These are phyloP conservation scores for Caenorhabditis afra DNA, from an alignment of 2,888 invertebrate genomes.

Conservation along the genomic window DNA sequence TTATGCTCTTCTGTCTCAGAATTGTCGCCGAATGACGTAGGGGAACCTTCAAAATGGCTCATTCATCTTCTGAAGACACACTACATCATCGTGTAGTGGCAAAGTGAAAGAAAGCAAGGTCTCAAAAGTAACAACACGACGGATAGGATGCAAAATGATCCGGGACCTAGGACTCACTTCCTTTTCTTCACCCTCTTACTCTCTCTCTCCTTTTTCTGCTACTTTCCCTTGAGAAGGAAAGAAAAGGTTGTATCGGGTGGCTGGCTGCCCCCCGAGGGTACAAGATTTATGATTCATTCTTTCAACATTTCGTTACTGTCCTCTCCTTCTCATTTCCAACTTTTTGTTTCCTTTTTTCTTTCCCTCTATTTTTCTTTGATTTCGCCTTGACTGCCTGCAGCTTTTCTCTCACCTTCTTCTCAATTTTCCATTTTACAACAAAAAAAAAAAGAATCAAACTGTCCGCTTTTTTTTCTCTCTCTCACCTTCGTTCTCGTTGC, in stretches of 20 bases:
- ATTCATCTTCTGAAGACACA: conserved; percentile 9
- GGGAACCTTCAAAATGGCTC: neutral
- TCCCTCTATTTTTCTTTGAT: neutral
- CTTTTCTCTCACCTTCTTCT: neutral
- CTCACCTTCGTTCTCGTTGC: conserved; percentile 7
- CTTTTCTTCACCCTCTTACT: too few species aligned
- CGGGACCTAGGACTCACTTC: too few species aligned
- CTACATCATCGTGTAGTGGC: conserved; percentile 26
- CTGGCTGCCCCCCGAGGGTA: neutral
- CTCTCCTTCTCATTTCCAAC: neutral
- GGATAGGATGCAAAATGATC: neutral
- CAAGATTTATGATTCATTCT: conserved; percentile 59
- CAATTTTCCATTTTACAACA: conserved; percentile 15
- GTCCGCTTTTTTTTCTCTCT: conserved; percentile 10
- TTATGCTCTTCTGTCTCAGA: conserved; percentile 21
- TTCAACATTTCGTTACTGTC: conserved; percentile 38
- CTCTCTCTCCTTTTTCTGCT: too few species aligned
- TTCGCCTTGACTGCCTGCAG: conserved; percentile 30
- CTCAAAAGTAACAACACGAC: neutral
- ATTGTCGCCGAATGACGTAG: neutral
- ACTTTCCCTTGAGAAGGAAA: too few species aligned
- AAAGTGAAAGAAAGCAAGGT: neutral
- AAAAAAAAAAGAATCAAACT: conserved; percentile 20
- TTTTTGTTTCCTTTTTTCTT: neutral
- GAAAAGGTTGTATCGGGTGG: neutral